Percentiles rank a stretch among this genome's conserved stretches.
Conservation (phyloP, 2,113 vertebrate genomes). For the Anoura caudifer region DNA sequence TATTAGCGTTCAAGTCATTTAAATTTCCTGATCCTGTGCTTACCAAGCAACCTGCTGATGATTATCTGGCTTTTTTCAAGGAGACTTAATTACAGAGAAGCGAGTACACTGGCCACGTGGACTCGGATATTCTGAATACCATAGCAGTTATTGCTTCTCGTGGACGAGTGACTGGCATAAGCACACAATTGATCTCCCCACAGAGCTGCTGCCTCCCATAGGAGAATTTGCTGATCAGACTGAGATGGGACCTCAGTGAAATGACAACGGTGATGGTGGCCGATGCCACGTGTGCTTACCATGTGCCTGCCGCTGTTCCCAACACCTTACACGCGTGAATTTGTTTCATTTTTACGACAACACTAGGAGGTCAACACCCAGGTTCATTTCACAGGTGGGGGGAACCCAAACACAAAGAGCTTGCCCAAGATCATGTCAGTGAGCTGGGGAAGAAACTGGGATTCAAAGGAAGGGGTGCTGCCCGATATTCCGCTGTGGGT, state of each 20-base stretch:
- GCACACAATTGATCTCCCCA: neutral
- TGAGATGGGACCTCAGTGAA: neutral
- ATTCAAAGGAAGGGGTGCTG: neutral
- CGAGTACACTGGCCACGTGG: neutral
- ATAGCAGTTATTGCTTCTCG: neutral
- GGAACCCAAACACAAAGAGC: neutral
- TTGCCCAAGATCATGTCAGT: neutral
- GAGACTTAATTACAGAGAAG: slow-evolving; percentile 27
- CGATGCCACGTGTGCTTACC: neutral
- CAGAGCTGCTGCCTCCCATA: neutral
- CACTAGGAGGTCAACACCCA: neutral
- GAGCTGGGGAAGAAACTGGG: neutral
- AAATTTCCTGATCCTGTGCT: slow-evolving; percentile 17
- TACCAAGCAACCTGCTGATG: neutral
- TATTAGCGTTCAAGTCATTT: neutral
- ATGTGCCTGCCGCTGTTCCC: neutral
- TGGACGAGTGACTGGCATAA: neutral
- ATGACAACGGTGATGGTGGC: neutral
- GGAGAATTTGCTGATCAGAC: neutral
- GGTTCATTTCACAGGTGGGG: neutral
- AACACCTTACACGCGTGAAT: neutral
- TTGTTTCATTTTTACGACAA: neutral
- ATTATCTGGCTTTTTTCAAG: neutral
- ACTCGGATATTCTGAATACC: neutral
- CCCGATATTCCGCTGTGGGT: neutral